Percentiles rank a stretch among this genome's conserved stretches.
Conservation (phyloP, 2,888 invertebrate species). For the Drosophila prolongata region DNA sequence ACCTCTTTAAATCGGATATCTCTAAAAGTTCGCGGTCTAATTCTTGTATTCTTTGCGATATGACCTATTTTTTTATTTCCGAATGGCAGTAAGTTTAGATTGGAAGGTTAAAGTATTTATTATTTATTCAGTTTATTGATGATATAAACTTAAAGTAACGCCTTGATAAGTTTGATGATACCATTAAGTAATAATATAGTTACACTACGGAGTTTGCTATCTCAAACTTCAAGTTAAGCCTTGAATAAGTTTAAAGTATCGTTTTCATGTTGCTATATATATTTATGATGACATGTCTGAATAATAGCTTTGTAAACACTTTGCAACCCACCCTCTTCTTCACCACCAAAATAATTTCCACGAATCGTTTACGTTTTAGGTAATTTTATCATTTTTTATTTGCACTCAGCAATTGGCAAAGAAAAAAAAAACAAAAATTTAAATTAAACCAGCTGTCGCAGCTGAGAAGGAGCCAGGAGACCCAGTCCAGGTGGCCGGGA, state of each 20-base stretch:
- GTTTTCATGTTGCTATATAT: not conserved
- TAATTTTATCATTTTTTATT: conserved; percentile 59
- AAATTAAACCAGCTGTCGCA: conserved; percentile 46
- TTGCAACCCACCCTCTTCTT: not conserved
- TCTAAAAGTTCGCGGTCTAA: too few species aligned
- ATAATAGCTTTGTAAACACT: not conserved
- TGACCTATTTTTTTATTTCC: too few species aligned
- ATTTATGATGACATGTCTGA: not conserved
- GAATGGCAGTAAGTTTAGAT: too few species aligned
- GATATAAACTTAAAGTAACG: too few species aligned
- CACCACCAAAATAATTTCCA: not conserved
- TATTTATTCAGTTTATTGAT: too few species aligned
- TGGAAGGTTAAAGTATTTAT: too few species aligned
- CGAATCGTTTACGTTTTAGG: conserved; percentile 17
- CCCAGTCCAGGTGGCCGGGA: not conserved
- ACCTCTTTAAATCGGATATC: too few species aligned
- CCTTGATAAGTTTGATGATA: too few species aligned
- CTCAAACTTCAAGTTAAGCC: not conserved
- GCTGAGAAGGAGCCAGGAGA: not conserved
- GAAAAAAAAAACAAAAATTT: conserved; percentile 57
- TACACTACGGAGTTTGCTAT: too few species aligned
- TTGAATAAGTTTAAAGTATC: not conserved
- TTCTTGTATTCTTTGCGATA: too few species aligned
- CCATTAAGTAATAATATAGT: too few species aligned
- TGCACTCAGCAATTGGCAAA: conserved; percentile 44